Evolutionary conservation across 2,797 vertebrate species (phyloP), one percentile per base, ranked within the genome.

Genomic region (Novumbra hubbsi): DNA sequence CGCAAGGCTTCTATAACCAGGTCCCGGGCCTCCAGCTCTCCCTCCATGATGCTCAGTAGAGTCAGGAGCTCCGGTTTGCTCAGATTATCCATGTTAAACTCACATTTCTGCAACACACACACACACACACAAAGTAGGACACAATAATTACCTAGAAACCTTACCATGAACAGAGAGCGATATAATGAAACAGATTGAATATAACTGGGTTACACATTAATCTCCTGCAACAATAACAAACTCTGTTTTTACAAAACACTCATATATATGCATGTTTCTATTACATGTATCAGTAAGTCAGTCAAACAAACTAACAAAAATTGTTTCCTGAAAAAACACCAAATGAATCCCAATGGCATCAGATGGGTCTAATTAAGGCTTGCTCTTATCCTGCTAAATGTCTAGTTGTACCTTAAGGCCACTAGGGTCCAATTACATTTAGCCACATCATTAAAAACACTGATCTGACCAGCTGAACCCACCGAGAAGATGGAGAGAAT

Each of bases 21-120:
- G 87, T 99, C 98, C 74, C 96, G 94, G 78, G 98, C 98, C 87
- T 99, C 98, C 74, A 99, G 91, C 78, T 99, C 98, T 50, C 98
- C 98, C 90, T 99, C 98, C 94, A 99, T 96, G 89, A 99, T 93
- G 27, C 98, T 99, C 82, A 99, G 92, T 74, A 99, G 95, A 78
- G 96, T 97, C 72, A 96, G 93, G 78, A 99, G 84, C 87, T 99
- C 97, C 0, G 96, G 90, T 82, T 96, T 97, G 91, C 96, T 99
- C 89, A 99, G 91, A 80, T 94, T 97, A 89, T 99, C 98, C 95
- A 99, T 95, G 92, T 98, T 96, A 88, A 99, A 96, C 77, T 98
- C 96, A 87, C 91, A 95, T 91, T 93, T 96, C 97, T 99, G 93
- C 14, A 94, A 94, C 41, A 85, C 15, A 81, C 1, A 41, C 66